These are phyloP conservation scores for Corythornis vintsioides DNA, from an alignment of 2,113 vertebrate genomes.

Conservation along the genomic window DNA sequence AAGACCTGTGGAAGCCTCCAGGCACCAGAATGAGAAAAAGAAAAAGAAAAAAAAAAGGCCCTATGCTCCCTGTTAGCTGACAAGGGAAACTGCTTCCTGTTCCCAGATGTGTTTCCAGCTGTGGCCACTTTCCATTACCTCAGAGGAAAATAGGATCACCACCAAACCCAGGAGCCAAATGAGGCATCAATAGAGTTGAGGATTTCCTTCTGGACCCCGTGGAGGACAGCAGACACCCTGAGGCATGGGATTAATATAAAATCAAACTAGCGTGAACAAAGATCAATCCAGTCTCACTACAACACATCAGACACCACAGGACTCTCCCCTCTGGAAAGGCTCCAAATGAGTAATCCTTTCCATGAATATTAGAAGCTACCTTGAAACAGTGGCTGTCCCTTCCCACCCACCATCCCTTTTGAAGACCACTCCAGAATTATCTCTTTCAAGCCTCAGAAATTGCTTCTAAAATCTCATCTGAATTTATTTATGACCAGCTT, in stretches of 20 bases:
- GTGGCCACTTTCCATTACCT: background rate
- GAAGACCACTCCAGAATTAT: constrained; percentile 16
- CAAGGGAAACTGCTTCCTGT: background rate
- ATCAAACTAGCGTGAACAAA: background rate
- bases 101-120: background rate
- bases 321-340: constrained; percentile 11
- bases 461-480: background rate
- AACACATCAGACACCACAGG: background rate
- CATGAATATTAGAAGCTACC: constrained; percentile 13
- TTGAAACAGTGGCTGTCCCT: background rate
- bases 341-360: constrained; percentile 7
- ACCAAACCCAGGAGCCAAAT: background rate
- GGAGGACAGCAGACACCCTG: background rate
- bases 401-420: constrained; percentile 5
- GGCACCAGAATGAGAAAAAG: background rate
- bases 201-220: background rate
- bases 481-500: constrained; percentile 29
- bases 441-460: constrained; percentile 31
- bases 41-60: background rate
- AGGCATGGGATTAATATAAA: background rate
- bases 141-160: background rate
- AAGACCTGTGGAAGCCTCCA: background rate
- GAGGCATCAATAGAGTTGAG: background rate
- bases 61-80: background rate
- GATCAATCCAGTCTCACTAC: background rate